phyloP scores from a whole-genome alignment of 2,797 vertebrate genomes.

The Megaceryle alcyon region DNA sequence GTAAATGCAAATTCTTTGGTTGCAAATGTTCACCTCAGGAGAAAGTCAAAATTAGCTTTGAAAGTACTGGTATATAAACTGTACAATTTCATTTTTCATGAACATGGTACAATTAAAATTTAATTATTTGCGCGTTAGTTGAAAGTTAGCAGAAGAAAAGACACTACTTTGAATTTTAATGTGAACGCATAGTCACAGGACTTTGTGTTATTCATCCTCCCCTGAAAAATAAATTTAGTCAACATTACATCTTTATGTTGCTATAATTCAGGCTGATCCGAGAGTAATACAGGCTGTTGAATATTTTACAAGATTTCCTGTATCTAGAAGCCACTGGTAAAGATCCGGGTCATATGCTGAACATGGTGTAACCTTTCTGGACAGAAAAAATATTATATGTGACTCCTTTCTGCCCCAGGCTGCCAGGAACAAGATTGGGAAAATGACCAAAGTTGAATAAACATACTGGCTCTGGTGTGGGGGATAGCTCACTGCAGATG shows the following conservation, averaged over 20 bases:
- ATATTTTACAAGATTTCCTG: neutral
- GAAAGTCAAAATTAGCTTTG: neutral
- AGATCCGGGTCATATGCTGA: neutral
- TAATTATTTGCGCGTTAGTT: constrained; percentile 4
- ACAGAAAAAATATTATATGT: neutral
- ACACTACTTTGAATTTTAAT: neutral
- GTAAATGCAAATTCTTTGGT: neutral
- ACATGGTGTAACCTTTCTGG: neutral
- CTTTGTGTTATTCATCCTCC: neutral
- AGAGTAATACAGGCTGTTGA: neutral
- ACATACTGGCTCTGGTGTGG: neutral
- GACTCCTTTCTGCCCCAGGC: neutral
- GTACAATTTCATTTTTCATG: neutral
- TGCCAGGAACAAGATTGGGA: neutral
- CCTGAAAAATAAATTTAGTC: neutral
- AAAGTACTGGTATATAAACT: neutral
- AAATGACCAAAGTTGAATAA: neutral
- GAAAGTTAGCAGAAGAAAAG: neutral
- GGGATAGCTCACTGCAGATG: neutral
- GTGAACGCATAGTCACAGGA: neutral
- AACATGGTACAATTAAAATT: neutral
- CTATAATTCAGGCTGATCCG: neutral
- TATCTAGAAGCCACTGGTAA: neutral
- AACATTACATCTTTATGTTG: neutral
- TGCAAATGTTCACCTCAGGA: neutral